Evolutionary conservation across 2,113 vertebrate genomes (phyloP).

Genomic region (Oreochromis aureus): DNA sequence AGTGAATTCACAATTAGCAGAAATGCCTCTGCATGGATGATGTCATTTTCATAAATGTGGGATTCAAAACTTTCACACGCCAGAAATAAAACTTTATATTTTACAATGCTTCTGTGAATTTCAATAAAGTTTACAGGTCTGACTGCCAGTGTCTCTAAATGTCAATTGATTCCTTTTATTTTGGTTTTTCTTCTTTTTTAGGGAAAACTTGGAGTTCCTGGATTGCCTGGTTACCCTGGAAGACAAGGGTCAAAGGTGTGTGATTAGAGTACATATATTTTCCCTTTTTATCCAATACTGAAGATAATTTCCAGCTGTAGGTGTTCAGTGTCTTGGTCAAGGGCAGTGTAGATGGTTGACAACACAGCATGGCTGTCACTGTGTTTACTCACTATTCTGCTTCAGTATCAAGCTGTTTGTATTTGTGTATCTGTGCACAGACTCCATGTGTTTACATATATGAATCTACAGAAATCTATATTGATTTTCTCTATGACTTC

Average conservation of each 20-base stretch:
- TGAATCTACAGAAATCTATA: background rate
- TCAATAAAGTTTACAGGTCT: background rate
- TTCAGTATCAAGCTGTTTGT: background rate
- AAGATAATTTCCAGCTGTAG: background rate
- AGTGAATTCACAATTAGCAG: background rate
- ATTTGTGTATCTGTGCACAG: background rate
- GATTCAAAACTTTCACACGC: background rate
- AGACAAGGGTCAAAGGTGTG: slow-evolving; percentile 93
- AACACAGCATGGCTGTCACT: background rate
- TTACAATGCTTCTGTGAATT: background rate
- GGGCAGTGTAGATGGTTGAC: background rate
- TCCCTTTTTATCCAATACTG: background rate
- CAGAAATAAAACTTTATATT: background rate
- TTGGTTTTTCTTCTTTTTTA: slow-evolving; percentile 43
- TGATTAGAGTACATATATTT: background rate
- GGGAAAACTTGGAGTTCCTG: slow-evolving; percentile 98
- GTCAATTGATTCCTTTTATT: background rate
- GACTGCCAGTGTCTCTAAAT: background rate
- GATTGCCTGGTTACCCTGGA: slow-evolving; percentile 94
- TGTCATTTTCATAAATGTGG: slow-evolving; percentile 12
- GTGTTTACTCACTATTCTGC: background rate
- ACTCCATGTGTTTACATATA: background rate
- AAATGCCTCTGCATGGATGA: background rate
- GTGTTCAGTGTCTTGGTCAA: background rate
- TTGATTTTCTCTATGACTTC: background rate